A percentile compares a stretch with the other conserved stretches of the same genome.
Conservation (phyloP, 2,113 vertebrate species). For the Anser cygnoides region DNA sequence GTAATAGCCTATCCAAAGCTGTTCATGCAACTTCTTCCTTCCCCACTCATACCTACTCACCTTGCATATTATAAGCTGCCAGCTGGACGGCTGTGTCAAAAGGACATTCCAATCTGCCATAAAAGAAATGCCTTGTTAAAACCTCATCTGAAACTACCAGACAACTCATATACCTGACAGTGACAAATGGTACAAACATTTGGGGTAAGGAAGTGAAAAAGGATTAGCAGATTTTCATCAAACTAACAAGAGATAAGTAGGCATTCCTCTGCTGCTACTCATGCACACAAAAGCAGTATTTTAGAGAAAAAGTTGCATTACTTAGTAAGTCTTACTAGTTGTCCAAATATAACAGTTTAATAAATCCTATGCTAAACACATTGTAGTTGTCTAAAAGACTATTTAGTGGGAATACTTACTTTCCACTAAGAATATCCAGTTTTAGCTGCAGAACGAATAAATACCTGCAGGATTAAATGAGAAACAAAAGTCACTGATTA, state of each 20-base stretch:
- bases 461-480: slow-evolving; percentile 81
- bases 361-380: neutral
- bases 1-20: neutral
- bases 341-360: neutral
- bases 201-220: neutral
- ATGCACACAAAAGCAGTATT: neutral
- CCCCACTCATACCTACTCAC: slow-evolving; percentile 70
- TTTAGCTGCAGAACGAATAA: slow-evolving; percentile 97
- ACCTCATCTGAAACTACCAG: neutral
- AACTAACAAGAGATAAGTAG: neutral
- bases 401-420: slow-evolving; percentile 81
- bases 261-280: neutral
- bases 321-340: neutral
- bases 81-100: slow-evolving; percentile 93
- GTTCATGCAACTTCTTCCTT: neutral
- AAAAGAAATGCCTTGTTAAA: slow-evolving; percentile 33
- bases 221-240: neutral
- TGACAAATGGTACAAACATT: neutral
- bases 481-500: slow-evolving; percentile 24
- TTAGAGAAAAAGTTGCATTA: neutral
- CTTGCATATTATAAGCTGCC: slow-evolving; percentile 92
- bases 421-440: slow-evolving; percentile 96
- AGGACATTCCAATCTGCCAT: slow-evolving; percentile 89
- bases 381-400: neutral
- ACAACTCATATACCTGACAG: neutral